Conservation (phyloP, 37 sponge, comb jelly and placozoan genomes). For the Ianthella basta region DNA sequence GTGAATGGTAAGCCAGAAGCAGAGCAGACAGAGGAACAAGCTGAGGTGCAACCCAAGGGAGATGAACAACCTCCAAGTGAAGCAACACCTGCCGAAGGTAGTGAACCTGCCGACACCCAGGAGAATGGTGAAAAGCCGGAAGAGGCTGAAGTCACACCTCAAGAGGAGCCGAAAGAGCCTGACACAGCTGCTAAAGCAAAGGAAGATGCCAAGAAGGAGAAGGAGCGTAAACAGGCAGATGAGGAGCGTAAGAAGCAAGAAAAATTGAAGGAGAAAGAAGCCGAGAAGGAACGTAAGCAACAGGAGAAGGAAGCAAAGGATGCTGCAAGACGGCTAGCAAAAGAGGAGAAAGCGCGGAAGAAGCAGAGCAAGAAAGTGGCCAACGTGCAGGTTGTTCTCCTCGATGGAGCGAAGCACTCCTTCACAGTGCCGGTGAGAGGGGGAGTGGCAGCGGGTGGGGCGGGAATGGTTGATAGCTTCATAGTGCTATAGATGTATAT, state of each 20-base stretch:
- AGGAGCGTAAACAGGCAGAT: conserved; percentile 8
- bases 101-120: too few species aligned
- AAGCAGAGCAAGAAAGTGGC: conserved; percentile 6
- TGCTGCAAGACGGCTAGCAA: not conserved
- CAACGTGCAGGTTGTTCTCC: not conserved
- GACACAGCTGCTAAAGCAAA: not conserved
- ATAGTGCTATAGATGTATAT: not conserved
- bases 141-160: too few species aligned
- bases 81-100: too few species aligned
- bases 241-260: conserved; percentile 5
- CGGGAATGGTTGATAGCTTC: not conserved
- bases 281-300: conserved; percentile 25
- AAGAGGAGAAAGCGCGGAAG: conserved; percentile 9
- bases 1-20: not conserved
- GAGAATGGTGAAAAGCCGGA: too few species aligned
- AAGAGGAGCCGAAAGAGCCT: not conserved
- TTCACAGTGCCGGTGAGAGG: conserved; percentile 20
- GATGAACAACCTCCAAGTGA: too few species aligned
- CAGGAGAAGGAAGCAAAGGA: conserved; percentile 26
- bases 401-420: conserved; percentile 4
- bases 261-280: not conserved
- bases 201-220: not conserved
- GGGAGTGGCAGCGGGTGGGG: too few species aligned
- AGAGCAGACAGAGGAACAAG: not conserved
- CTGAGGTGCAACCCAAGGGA: too few species aligned